Evolutionary conservation across 2,797 vertebrate genomes (phyloP), one percentile per base, ranked within the genome.

Genomic region (Myotis planiceps): DNA sequence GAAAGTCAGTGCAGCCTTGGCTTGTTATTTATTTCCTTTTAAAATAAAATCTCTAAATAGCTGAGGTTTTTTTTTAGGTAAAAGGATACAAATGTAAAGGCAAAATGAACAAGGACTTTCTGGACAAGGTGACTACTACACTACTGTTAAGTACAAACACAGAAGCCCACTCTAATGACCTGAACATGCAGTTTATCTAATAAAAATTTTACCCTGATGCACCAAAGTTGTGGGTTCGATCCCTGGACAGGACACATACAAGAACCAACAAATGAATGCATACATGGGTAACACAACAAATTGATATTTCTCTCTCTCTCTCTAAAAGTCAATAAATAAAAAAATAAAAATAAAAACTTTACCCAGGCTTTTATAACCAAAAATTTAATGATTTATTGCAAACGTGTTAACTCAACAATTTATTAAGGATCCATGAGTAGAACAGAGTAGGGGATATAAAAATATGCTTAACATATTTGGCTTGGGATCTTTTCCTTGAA

Each of bases 71-170:
- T 39, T 39, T 16, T 39, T 27, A 6, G 42, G 6, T 3, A 42
- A 4, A 18, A 32, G 0, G 1, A 42, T 18, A 16, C 4, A 9
- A 2, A 2, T 9, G 9, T 4, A 23, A 53, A 66, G 72, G 8
- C 47, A 74, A 19, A 34, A 65, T 1, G 13, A 53, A 71, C 6
- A 7, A 3, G 2, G 79, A 47, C 53, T 78, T 5, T 16, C n/a
- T 37, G 37, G 37, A 6, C 18, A 39, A 71, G 29, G 47, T 1
- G 3, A 49, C 82, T 12, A 9, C 16, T 5, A 13, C 9, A 39
- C 15, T 14, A 49, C 34, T 53, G 29, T 15, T 4, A 19, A 27
- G 9, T 1, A 9, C 74, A 25, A 47, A 55, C 74, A 60, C 42
- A 86, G 68, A 42, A 47, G 49, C 29, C 82, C 1, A 45, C 4